Base-by-base conservation (phyloP, 2,113 vertebrate genomes). In the Oxyura jamaicensis region DNA sequence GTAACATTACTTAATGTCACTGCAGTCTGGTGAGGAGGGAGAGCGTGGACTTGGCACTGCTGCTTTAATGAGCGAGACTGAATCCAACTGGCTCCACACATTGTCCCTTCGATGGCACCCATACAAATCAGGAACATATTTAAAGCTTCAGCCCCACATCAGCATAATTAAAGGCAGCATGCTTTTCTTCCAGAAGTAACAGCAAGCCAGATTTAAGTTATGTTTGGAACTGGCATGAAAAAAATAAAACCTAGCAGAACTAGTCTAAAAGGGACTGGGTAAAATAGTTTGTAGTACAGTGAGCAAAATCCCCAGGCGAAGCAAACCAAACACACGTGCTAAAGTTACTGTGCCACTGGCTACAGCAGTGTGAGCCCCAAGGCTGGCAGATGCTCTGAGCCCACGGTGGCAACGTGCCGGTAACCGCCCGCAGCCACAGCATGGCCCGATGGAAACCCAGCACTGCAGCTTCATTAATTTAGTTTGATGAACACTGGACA, bases 231-330 rank as follows among this genome's bases (percentile, higher is more conserved):
- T 0, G 23, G 74, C 10, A 13, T 68, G 52, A 10, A 83, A 94
- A 92, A 75, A 91, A 87, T 12, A 6, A 48, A 48, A 48, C 20
- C 46, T 1, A 36, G 36, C 23, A 42, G 53, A 78, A 84, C 13
- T 69, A 83, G 86, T 81, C 48, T 84, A 44, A 82, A 93, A 94
- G 76, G 79, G 91, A 83, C 67, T 78, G 84, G 59, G 75, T 85
- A 66, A 93, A 96, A 67, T 71, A 79, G 93, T 68, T 91, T 90
- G 91, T 86, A 46, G 82, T 66, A 35, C 71, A 94, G 91, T 18
- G 79, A 97, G 79, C 90, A 87, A 91, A 97, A 94, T n/a, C 41
- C 66, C 71, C 88, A 91, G 87, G 84, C 44, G 90, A 93, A 82
- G 56, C 67, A 63, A 23, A 48, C n/a, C 60, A 66, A 63, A 62